Evolutionary conservation across 2,888 invertebrate genomes (phyloP).

Genomic region (Hyalella azteca): DNA sequence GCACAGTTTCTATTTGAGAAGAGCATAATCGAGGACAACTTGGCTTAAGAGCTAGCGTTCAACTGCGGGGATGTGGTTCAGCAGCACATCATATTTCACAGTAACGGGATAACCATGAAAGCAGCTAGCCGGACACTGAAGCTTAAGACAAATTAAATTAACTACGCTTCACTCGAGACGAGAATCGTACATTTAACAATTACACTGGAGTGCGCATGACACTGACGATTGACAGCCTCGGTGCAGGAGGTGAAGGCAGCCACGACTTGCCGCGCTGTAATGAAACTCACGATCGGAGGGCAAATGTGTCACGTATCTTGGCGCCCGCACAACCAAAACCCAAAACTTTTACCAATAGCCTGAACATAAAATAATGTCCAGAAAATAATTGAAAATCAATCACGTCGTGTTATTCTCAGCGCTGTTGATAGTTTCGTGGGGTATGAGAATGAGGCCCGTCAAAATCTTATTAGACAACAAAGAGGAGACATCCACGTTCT

Average conservation of each 20-base stretch:
- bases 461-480: too few relatives aligned
- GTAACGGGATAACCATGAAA: too few relatives aligned
- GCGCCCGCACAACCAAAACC: neutral
- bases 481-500: too few relatives aligned
- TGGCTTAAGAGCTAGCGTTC: too few relatives aligned
- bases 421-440: constrained; percentile 6
- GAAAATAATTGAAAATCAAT: constrained; percentile 24
- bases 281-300: constrained; percentile 28
- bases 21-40: too few relatives aligned
- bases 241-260: constrained; percentile 1
- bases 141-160: neutral
- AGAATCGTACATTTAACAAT: neutral
- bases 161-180: constrained; percentile 7
- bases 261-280: neutral
- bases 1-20: too few relatives aligned
- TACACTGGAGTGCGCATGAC: neutral
- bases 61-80: too few relatives aligned
- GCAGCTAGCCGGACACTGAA: neutral
- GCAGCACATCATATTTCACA: too few relatives aligned
- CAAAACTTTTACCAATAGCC: neutral
- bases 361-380: neutral
- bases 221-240: neutral
- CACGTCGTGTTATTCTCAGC: neutral
- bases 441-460: too few relatives aligned
- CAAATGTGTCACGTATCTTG: neutral